Evolutionary conservation across 2,113 vertebrate genomes (phyloP).

Genomic region (Sinocyclocheilus maitianheensis): DNA sequence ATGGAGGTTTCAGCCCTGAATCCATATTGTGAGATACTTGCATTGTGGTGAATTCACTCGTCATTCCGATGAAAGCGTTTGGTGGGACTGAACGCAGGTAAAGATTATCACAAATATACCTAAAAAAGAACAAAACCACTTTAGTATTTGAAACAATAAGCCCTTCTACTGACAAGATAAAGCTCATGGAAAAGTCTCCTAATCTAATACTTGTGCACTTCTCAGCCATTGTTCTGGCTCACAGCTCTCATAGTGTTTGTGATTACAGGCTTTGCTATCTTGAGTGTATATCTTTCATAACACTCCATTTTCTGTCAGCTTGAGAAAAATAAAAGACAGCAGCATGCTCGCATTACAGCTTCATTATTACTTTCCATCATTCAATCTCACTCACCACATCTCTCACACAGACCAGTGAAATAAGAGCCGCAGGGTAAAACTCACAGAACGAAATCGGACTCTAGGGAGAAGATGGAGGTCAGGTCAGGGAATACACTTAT

Average conservation of each 20-base stretch:
- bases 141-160: background rate
- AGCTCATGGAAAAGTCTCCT: background rate
- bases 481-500: constrained; percentile 83
- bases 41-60: constrained; percentile 82
- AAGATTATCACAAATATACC: constrained; percentile 88
- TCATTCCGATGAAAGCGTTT: constrained; percentile 84
- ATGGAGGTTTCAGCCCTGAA: too few species aligned
- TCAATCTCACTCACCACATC: constrained; percentile 3
- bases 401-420: background rate
- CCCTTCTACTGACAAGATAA: too few species aligned
- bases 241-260: background rate
- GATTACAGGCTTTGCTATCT: too few species aligned
- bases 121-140: constrained; percentile 55
- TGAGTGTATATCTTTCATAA: background rate
- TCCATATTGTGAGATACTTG: constrained; percentile 69
- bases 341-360: background rate
- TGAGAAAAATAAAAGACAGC: background rate
- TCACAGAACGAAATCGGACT: constrained; percentile 86
- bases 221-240: background rate
- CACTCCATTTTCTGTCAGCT: background rate
- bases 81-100: constrained; percentile 79
- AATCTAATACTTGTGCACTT: background rate
- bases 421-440: constrained; percentile 62
- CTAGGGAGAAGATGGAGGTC: constrained; percentile 80
- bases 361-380: background rate